These are phyloP conservation scores for Illadopsis cleaveri DNA, from an alignment of 2,113 vertebrate genomes.

Conservation along the genomic window DNA sequence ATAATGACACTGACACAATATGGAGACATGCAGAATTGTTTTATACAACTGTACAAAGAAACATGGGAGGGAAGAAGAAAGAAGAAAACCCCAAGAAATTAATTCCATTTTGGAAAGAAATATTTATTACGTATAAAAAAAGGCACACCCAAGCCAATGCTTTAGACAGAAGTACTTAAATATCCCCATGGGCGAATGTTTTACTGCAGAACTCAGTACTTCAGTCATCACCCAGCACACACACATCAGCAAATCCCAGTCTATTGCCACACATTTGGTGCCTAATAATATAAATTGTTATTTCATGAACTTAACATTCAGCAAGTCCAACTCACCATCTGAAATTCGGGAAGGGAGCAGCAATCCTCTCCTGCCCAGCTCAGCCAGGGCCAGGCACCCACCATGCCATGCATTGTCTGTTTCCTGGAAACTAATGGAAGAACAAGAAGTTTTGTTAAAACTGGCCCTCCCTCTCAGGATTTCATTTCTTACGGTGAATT, in stretches of 20 bases:
- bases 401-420: constrained; percentile 94
- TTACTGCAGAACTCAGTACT: not conserved
- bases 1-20: constrained; percentile 35
- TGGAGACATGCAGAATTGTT: not conserved
- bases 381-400: constrained; percentile 92
- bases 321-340: constrained; percentile 79
- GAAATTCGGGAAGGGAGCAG: constrained; percentile 88
- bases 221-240: not conserved
- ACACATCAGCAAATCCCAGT: not conserved
- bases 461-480: not conserved
- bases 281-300: not conserved
- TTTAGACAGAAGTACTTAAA: constrained; percentile 11
- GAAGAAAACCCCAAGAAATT: constrained; percentile 30
- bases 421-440: constrained; percentile 87
- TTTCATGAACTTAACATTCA: not conserved
- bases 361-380: constrained; percentile 91
- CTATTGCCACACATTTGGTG: not conserved
- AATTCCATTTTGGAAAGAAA: constrained; percentile 35
- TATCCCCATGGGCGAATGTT: not conserved
- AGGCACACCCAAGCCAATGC: constrained; percentile 21
- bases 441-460: not conserved
- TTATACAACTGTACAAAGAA: constrained; percentile 4
- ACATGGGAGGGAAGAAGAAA: not conserved
- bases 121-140: constrained; percentile 50
- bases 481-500: not conserved